Base-by-base conservation (phyloP, 2,113 vertebrate genomes). In the Echinops telfairi region DNA sequence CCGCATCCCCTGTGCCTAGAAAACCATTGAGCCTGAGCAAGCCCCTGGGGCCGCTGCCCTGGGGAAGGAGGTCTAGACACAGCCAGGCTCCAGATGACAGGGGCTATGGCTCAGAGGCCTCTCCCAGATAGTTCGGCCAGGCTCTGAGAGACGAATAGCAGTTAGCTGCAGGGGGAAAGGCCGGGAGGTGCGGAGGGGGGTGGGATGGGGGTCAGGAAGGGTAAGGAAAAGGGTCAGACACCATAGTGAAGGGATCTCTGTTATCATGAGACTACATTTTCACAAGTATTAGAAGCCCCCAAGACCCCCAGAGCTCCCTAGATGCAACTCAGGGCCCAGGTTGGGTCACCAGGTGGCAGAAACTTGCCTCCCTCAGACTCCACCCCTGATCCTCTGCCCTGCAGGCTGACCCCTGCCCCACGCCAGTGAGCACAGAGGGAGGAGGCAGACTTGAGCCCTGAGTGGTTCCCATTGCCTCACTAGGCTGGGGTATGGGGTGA, bases 401-500 rank as follows among this genome's bases (percentile, higher is more conserved):
- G 47, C 47, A 53, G 47, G 12, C 80, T 6, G 29, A 0, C n/a
- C 19, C 17, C 36, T 57, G 9, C 38, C 1, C 0, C 1, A 6
- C 10, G 20, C 20, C 19, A 60, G 16, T 29, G 2, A 20, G 19
- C 6, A 10, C 58, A 5, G 15, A 6, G 0, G 0, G 1, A 47
- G 0, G 25, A 31, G 6, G 22, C 19, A 0, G 38, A 0, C 12
- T 14, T 36, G 3, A 1, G n/a, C 19, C 6, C 75, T 33, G 0
- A 20, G 12, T 1, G 53, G 31, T 22, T 82, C 47, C 33, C 27
- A 5, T 1, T 22, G 29, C 57, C 22, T n/a, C 0, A 12, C 58
- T 15, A 11, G 22, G 6, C 38, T 17, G 43, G 36, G 43, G 4
- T 3, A 23, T 2, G 7, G 20, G 83, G 33, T 29, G 75, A 22